phyloP scores from a whole-genome alignment of 2,888 invertebrate genomes.

The Cataglyphis albicans region DNA sequence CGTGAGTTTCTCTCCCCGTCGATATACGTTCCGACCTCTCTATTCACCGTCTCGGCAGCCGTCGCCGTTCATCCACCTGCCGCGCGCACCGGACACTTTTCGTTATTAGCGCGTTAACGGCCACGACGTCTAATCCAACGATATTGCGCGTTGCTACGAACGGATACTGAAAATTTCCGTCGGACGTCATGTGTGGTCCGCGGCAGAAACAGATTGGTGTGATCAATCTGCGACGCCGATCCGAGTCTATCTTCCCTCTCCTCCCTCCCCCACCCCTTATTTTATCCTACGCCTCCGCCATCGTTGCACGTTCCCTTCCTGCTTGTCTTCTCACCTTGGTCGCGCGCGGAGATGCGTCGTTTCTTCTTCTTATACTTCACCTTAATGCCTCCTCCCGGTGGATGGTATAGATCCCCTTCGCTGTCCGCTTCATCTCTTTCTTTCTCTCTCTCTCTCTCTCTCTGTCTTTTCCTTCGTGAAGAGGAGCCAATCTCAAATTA shows the following conservation, averaged over 20 bases:
- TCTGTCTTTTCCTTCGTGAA: constrained; percentile 44
- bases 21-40: neutral
- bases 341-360: constrained; percentile 21
- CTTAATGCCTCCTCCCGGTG: constrained; percentile 68
- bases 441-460: constrained; percentile 62
- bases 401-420: constrained; percentile 42
- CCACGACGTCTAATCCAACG: constrained; percentile 24
- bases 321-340: neutral
- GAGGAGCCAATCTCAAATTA: constrained; percentile 68
- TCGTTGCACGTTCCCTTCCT: neutral
- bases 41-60: neutral
- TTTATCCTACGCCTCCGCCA: constrained; percentile 40
- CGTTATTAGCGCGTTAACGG: constrained; percentile 64
- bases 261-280: neutral
- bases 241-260: constrained; percentile 51
- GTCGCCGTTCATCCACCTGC: constrained; percentile 64
- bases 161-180: constrained; percentile 67
- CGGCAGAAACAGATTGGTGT: constrained; percentile 79
- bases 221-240: constrained; percentile 77
- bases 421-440: constrained; percentile 35
- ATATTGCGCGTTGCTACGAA: constrained; percentile 28
- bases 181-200: constrained; percentile 77
- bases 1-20: neutral
- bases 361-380: constrained; percentile 53
- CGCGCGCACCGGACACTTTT: constrained; percentile 36